Evolutionary conservation across 2,113 vertebrate genomes (phyloP), one percentile per base, ranked within the genome.

Genomic region (Daubentonia madagascariensis): DNA sequence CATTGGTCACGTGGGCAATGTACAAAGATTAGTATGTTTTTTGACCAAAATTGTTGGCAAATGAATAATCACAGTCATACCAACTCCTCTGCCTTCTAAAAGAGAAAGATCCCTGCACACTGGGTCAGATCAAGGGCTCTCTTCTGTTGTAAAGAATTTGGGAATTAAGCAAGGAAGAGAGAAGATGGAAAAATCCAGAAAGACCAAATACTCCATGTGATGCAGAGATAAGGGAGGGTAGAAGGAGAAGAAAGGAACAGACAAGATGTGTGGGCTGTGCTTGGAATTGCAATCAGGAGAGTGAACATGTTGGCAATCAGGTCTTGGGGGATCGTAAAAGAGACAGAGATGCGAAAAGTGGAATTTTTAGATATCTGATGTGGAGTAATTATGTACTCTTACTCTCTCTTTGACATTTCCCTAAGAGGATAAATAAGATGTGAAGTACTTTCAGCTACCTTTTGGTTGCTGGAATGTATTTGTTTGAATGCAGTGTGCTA

Each of bases 1-100:
- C 7, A 30, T 7, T 50, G 54, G 1, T 32, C 45, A 6, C 0
- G 0, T 11, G 12, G 3, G 3, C 16, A 17, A 13, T 22, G 13
- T 16, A 4, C 52, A 35, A 63, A 80, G 35, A 28, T 14, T 6
- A 12, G 35, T 3, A 1, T 50, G 10, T 12, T 6, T 40, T 73
- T 18, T 3, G 1, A n/a, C 20, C 40, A 68, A 50, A 25, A 35
- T 12, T 13, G 1, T 30, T 32, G 18, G 45, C 11, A 30, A 72
- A 50, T 61, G 65, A 35, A 28, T 18, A 25, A 48, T 8, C 18
- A 12, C 59, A 30, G 17, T 32, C 17, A 43, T 65, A 23, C 13
- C 32, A 67, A 30, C 12, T 84, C 30, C 37, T 28, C 45, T n/a
- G 45, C 61, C 5, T 59, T 84, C 40, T 59, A 14, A 61, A 63